phyloP scores from a whole-genome alignment of 2,888 invertebrate genomes.

The Pelosia muscerda region DNA sequence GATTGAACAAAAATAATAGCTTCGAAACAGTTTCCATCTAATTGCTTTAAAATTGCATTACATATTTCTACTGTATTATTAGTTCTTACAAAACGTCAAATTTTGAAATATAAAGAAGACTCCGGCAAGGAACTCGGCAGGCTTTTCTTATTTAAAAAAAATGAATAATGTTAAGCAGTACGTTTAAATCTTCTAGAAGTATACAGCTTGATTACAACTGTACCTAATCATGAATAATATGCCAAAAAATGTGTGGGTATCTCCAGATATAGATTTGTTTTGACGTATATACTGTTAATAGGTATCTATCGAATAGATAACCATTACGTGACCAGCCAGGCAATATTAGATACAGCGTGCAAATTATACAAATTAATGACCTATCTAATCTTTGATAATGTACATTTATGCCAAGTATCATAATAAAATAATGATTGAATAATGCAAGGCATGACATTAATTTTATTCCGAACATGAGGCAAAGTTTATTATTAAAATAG shows the following conservation, averaged over 20 bases:
- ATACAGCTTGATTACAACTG: too few relatives aligned
- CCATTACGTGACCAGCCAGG: neutral
- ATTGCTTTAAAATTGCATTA: too few relatives aligned
- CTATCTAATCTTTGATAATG: neutral
- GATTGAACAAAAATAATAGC: too few relatives aligned
- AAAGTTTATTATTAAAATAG: too few relatives aligned
- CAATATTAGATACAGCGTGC: constrained; percentile 1
- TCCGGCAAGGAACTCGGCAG: too few relatives aligned
- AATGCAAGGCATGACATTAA: neutral
- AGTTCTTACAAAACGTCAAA: too few relatives aligned
- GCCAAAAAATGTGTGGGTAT: neutral
- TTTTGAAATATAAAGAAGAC: too few relatives aligned
- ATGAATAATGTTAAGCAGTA: too few relatives aligned
- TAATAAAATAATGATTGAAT: neutral
- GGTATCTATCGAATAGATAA: constrained; percentile 5
- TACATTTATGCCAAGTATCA: neutral
- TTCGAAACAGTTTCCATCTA: too few relatives aligned
- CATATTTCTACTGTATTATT: too few relatives aligned
- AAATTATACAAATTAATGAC: neutral
- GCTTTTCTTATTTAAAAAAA: too few relatives aligned
- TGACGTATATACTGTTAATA: neutral
- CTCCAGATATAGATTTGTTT: neutral
- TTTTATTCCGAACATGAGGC: neutral
- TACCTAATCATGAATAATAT: neutral
- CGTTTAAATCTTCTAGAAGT: too few relatives aligned